Base-by-base conservation (phyloP, 2,113 vertebrate species). In the Cebus imitator region DNA sequence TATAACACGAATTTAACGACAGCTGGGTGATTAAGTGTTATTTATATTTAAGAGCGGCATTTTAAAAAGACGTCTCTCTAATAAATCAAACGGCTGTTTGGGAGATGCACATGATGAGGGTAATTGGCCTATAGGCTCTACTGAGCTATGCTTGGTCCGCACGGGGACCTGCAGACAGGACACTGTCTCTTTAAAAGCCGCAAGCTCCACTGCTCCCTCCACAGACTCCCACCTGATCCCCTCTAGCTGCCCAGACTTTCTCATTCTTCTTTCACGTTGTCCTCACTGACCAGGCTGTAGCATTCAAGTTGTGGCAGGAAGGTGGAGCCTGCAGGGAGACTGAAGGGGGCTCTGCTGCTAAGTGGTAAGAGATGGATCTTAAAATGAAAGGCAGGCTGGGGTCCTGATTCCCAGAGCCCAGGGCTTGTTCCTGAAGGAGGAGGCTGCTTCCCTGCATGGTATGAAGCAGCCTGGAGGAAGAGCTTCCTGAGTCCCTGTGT, bases 1-100 rank as follows among this genome's bases (percentile, higher is more conserved):
- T 97, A 96, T 70, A 96, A 98, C 98, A 97, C 94, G 97, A 97
- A 98, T 97, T 97, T 97, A 98, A 98, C 61, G 97, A 97, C 98
- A 98, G 97, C 96, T 97, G 95, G 96, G 95, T 98, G 97, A 97
- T 97, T 96, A 97, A 98, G 81, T 97, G 97, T 97, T 98, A 98
- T 98, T 98, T 98, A 97, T 97, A 97, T 97, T 98, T 98, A 96
- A 98, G 85, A 97, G 96, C 85, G 48, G 96, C 96, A 92, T 98
- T 98, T 96, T 48, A 96, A 96, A 97, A 97, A 97, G 98, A 96
- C 13, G 23, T 75, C 2, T 40, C 7, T 35, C 95, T 98, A 97
- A 98, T 98, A 97, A 98, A 98, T 98, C 98, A 97, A 88, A 95
- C 0, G 95, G 68, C 96, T 97, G 92, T 97, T 97, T 70, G 96